Evolutionary conservation across 1,140 invertebrate species (phyloP), one percentile per base, ranked within the genome.

Genomic region (Penaeus indicus): DNA sequence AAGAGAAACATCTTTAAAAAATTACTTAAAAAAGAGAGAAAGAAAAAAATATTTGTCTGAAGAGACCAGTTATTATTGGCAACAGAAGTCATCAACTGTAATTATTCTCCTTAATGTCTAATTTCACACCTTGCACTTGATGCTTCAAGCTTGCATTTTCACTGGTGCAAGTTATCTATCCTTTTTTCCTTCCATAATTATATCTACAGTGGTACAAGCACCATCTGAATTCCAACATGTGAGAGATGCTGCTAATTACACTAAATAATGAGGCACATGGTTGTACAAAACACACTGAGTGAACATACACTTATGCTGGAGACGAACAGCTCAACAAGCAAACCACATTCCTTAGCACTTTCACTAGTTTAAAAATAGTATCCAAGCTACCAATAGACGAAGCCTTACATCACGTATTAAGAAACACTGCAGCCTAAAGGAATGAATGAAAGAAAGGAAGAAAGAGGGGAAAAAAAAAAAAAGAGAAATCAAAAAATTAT

Each of bases 231-330:
- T 88, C 87, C 60, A 42, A 84, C 87, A 88, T 88, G 87, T 84
- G 87, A 88, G 87, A 88, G 87, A 84, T 88, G 87, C 87, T 88
- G 87, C 87, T 84, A 88, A 69, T 89, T 85, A 89, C 88, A 89
- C 88, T 89, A 89, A 89, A 85, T 89, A 89, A 89, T 89, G 83
- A 89, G 88, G 88, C 88, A 89, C 88, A 89, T 89, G 88, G 88
- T 89, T 89, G 88, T 89, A 89, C 88, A 89, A 89, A 89, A 89
- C 88, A 89, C 88, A 89, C 83, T 64, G 54, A 85, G 84, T 85
- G 84, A 85, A 89, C 83, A 54, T 72, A 89, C 77, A 89, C 62
- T 81, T 80, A 89, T 85, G 84, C 88, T 85, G 84, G 67, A 85
- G 83, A 85, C 78, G 84, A 77, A 83, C 61, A 22, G 61, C 32